Percentiles rank a stretch among this genome's conserved stretches.
These are phyloP conservation scores for Tryphoninae sp. DNA, from an alignment of 2,888 invertebrate genomes.

Conservation along the genomic window DNA sequence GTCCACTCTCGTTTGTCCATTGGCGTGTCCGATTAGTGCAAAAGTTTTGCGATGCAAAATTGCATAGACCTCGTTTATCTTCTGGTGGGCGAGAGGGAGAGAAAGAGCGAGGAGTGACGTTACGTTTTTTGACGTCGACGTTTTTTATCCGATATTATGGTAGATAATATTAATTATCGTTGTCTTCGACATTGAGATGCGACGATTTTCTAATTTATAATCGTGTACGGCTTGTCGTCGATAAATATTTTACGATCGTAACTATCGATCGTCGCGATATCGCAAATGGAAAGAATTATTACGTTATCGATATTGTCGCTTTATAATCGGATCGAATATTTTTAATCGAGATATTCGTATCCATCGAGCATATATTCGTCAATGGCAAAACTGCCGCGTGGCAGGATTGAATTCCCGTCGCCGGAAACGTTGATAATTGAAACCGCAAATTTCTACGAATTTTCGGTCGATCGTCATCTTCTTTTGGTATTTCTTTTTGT, in stretches of 20 bases:
- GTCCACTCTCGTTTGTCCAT: not conserved
- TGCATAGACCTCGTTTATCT: not conserved
- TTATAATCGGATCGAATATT: not conserved
- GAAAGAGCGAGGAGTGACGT: slow-evolving; percentile 2
- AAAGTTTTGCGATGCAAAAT: slow-evolving; percentile 1
- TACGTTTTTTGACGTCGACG: slow-evolving; percentile 44
- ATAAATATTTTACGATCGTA: not conserved
- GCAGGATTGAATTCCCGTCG: slow-evolving; percentile 20
- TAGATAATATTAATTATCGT: not conserved
- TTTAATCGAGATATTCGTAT: not conserved
- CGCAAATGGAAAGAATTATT: not conserved
- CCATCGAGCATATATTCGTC: not conserved
- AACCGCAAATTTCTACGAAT: slow-evolving; percentile 54
- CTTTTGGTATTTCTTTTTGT: not conserved
- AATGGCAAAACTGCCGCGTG: not conserved
- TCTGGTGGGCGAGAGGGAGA: not conserved
- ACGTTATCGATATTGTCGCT: not conserved
- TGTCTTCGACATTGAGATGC: not conserved
- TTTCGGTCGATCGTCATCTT: slow-evolving; percentile 27
- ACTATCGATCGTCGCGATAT: not conserved
- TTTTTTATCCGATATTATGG: slow-evolving; percentile 70
- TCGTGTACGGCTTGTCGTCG: not conserved
- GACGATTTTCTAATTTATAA: slow-evolving; percentile 21
- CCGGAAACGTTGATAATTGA: slow-evolving; percentile 58
- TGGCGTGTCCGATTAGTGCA: not conserved